These are phyloP conservation scores for Graptemys geographica DNA, from an alignment of 2,797 vertebrate genomes.

Conservation along the genomic window DNA sequence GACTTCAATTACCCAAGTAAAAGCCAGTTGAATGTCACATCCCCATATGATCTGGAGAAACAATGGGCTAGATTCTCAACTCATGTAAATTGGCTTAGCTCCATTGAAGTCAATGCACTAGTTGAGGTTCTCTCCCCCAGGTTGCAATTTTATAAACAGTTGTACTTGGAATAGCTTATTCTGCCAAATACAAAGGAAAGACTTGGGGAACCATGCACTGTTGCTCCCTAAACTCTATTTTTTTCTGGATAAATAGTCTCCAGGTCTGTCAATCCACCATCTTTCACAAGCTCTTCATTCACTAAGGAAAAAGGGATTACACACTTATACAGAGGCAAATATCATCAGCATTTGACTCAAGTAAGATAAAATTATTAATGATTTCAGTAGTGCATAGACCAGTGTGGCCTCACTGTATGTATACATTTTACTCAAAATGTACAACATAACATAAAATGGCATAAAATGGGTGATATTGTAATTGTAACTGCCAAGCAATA, in stretches of 20 bases:
- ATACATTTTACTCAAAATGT: constrained; percentile 6
- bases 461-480: neutral
- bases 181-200: neutral
- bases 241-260: neutral
- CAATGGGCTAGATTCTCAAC: neutral
- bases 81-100: neutral
- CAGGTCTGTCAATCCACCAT: neutral
- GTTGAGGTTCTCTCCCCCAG: neutral
- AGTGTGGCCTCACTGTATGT: neutral
- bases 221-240: accelerated
- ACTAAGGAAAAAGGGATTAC: neutral
- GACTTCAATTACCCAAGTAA: neutral
- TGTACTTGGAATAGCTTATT: neutral
- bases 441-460: neutral
- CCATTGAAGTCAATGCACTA: neutral
- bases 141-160: neutral
- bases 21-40: neutral
- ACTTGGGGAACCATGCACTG: neutral
- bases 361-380: neutral
- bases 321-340: neutral
- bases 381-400: neutral
- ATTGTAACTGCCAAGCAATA: neutral
- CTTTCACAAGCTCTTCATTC: neutral
- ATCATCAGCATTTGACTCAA: neutral
- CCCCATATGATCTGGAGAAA: neutral